Percentiles rank a stretch among this genome's conserved stretches.
phyloP scores from a whole-genome alignment of 1,140 invertebrate species.

The Rhopalosiphum maidis region DNA sequence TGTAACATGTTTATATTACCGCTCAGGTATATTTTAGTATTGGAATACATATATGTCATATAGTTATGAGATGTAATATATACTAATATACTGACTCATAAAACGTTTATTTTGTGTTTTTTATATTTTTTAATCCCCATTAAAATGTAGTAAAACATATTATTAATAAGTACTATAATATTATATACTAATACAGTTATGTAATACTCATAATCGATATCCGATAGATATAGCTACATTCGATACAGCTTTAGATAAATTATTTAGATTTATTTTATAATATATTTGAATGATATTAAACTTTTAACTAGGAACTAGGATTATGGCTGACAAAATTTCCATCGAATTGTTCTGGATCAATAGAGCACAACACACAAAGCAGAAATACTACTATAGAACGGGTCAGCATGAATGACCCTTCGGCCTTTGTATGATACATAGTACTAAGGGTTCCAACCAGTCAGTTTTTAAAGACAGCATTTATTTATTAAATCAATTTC shows the following conservation, averaged over 20 bases:
- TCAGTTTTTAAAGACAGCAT: constrained; percentile 12
- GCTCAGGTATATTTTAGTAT: not conserved
- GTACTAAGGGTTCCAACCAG: not conserved
- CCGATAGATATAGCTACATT: not conserved
- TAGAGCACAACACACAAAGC: constrained; percentile 30
- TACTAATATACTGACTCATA: not conserved
- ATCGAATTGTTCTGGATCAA: constrained; percentile 38
- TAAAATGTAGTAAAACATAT: not conserved
- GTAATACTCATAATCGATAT: not conserved
- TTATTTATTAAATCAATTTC: constrained; percentile 5
- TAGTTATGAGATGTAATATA: too few relatives aligned
- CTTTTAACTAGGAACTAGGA: constrained; percentile 25
- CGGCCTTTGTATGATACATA: constrained; percentile 33
- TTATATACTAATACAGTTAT: not conserved
- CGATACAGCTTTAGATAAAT: not conserved
- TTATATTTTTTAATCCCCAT: not conserved
- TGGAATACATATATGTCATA: not conserved
- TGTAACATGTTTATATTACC: not conserved
- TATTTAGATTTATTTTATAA: not conserved
- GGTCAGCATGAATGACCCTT: constrained; percentile 47
- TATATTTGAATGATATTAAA: not conserved
- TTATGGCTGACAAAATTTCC: not conserved
- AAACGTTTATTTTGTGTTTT: not conserved
- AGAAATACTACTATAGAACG: not conserved
- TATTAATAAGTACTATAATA: not conserved